Base-by-base conservation (phyloP, 2,113 vertebrate genomes). In the Leucosticte australis region DNA sequence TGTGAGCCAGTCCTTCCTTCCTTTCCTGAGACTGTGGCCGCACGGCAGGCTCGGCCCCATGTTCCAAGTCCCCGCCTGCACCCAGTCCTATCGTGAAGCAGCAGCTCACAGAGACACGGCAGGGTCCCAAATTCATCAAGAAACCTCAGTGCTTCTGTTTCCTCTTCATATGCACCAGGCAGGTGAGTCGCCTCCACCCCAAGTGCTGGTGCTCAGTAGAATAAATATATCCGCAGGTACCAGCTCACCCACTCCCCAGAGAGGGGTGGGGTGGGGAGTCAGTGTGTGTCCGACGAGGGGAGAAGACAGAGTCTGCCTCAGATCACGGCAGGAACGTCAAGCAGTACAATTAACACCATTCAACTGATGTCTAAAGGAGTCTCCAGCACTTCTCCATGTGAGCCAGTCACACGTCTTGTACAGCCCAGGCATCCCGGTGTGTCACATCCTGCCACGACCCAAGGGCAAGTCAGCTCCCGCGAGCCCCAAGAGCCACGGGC, bases 341-440 rank as follows among this genome's bases (percentile, higher is more conserved):
- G 98, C 98, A 97, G 98, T 98, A 98, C 98, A 98, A 98, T 84
- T 92, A 97, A 98, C 97, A 99, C 99, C 99, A 99, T 99, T 99
- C 98, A 99, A 99, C 99, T 99, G 99, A 99, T 99, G 99, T 98
- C 98, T 98, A 98, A 98, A 98, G 98, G 98, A 98, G 98, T 97
- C 97, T 98, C 95, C 98, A 95, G 98, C 96, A 56, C 97, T 95
- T 98, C 98, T 98, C 97, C 98, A 98, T 98, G 98, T 98, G 99
- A 99, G 98, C 99, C 99, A 98, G 98, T 99, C 99, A 99, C 98
- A 98, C 98, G 98, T 98, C 98, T 98, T 89, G 97, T 97, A 97
- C 95, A 98, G 98, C 97, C 98, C 98, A 98, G 98, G 98, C 97
- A 97, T 98, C 97, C 98, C 71, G 94, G 98, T 96, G 94, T 96